Evolutionary conservation across 2,888 invertebrate genomes (phyloP), one percentile per base, ranked within the genome.

Genomic region (Cryptops parisi): DNA sequence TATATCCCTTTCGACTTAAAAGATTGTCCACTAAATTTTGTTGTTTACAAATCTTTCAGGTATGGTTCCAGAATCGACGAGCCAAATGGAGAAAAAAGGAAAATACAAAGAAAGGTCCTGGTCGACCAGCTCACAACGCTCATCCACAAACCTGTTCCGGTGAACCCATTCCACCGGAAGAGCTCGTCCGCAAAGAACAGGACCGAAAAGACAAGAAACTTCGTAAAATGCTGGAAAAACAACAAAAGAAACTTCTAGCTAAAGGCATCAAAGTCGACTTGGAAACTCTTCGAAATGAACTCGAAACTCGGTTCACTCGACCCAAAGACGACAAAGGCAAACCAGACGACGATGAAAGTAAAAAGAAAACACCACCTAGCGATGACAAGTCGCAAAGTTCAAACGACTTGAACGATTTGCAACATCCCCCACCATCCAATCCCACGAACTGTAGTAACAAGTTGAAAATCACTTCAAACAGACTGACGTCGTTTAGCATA

Each of bases 81-180:
- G 98, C 98, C 48, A 98, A 98, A 71, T 98, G 97, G 91, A 79
- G 97, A 58, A 98, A 98, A 76, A 91, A 93, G 73, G 97, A 98
- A 71, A 93, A 97, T 73, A 96, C 96, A 54, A 91, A 93, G 73
- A 97, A 96, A 70, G 96, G 96, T 21, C 96, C 96, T 0, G 96
- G 97, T 1, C 80, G 97, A 70, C 96, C 96, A 41, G 93, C 96
- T 4, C 96, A 96, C 75, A 96, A 96, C 73, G 93, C 94, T 3
- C 94, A 96, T 69, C 96, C 94, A 0, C 93, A 94, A 69, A 90
- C 93, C 53, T 96, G 96, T 72, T 89, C 88, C 60, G 96, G 96
- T 6, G 94, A 94, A 65, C 96, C 96, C 19, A 93, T 96, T 65
- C 91, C 93, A 27, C 88, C 88, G 9, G 90, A 58, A 46, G 57